Evolutionary conservation across 2,888 invertebrate genomes (phyloP).

Genomic region (Erynnis tages): DNA sequence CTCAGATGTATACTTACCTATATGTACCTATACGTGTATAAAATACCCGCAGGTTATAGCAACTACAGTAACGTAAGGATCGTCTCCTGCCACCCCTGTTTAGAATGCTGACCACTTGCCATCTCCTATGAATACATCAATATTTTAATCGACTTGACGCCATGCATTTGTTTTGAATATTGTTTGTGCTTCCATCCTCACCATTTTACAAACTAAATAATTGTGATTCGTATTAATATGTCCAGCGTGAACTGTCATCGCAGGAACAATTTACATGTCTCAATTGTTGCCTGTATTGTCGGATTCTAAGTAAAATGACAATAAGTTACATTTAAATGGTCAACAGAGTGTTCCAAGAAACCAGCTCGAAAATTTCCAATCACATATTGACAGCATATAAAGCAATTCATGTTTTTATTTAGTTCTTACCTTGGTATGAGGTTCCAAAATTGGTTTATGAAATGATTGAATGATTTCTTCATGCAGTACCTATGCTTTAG

Average conservation of each 20-base stretch:
- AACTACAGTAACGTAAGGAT: too few relatives aligned
- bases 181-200: constrained; percentile 35
- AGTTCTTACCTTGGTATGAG: too few relatives aligned
- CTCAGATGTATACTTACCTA: too few relatives aligned
- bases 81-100: constrained; percentile 28
- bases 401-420: too few relatives aligned
- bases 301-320: constrained; percentile 32
- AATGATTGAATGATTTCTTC: too few relatives aligned
- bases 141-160: constrained; percentile 39
- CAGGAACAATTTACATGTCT: constrained; percentile 37
- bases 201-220: constrained; percentile 35
- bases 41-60: too few relatives aligned
- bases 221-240: constrained; percentile 38
- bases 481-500: too few relatives aligned
- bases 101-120: constrained; percentile 36
- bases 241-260: constrained; percentile 35
- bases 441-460: too few relatives aligned
- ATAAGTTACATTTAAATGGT: constrained; percentile 23
- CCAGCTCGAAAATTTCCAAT: constrained; percentile 12
- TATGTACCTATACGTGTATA: too few relatives aligned
- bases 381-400: neutral
- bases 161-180: constrained; percentile 38
- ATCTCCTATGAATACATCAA: constrained; percentile 42
- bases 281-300: constrained; percentile 33
- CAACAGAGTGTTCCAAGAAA: constrained; percentile 22